Conservation (phyloP, 2,888 invertebrate species). For the Hololepta plana region DNA sequence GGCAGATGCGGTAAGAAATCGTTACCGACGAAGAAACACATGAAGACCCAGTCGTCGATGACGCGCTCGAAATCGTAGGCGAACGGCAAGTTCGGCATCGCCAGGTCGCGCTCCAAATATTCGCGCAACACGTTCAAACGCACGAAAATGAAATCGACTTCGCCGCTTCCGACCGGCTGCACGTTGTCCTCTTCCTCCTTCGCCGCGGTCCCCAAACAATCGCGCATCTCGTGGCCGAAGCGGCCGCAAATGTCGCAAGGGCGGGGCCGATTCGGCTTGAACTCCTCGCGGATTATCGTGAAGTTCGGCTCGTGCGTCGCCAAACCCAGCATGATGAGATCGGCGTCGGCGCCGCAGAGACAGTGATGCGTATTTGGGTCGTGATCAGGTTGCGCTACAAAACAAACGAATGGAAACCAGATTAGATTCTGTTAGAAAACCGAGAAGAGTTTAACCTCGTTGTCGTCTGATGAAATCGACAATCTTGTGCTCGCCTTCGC, state of each 20-base stretch:
- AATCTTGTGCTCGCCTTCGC: conserved; percentile 98
- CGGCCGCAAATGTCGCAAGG: conserved; percentile 94
- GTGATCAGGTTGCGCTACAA: conserved; percentile 73
- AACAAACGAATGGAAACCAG: conserved; percentile 6
- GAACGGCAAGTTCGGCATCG: conserved; percentile 87
- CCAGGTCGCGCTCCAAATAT: conserved; percentile 76
- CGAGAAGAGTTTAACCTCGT: conserved; percentile 38
- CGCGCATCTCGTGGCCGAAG: conserved; percentile 82
- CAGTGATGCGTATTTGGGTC: conserved; percentile 97
- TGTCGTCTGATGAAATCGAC: conserved; percentile 98
- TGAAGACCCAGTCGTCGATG: conserved; percentile 94
- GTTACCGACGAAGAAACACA: conserved; percentile 99
- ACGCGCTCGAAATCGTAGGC: conserved; percentile 87
- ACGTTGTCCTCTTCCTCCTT: conserved; percentile 30
- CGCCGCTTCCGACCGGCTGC: conserved; percentile 41
- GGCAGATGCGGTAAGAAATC: conserved; percentile 98
- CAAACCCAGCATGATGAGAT: conserved; percentile 93
- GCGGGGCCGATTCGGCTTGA: conserved; percentile 88
- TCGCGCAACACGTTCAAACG: conserved; percentile 85
- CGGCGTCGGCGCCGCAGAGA: conserved; percentile 95
- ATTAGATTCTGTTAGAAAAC: background rate
- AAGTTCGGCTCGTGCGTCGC: conserved; percentile 99
- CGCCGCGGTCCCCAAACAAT: conserved; percentile 57
- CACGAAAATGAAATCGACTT: conserved; percentile 82
- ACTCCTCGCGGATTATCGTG: conserved; percentile 96